phyloP scores from a whole-genome alignment of 64 coral and sea anemone species.

The Orbicella faveolata region DNA sequence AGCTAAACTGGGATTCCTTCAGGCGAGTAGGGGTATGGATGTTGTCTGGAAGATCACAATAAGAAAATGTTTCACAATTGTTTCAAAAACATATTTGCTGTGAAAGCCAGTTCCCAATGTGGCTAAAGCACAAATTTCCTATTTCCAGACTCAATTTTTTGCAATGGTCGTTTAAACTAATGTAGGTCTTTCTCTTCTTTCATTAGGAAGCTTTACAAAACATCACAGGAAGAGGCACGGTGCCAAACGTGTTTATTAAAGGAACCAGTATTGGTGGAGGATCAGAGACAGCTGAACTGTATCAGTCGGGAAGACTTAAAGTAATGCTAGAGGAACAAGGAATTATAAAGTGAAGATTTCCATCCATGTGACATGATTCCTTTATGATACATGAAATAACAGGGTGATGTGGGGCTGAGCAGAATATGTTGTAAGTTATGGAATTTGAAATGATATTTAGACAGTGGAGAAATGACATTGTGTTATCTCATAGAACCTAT shows the following conservation, averaged over 20 bases:
- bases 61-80: too few relatives aligned
- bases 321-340: conserved; percentile 71
- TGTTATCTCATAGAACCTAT: too few relatives aligned
- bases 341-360: conserved; percentile 22
- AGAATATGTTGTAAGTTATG: neutral
- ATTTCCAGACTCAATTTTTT: neutral
- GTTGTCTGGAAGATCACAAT: too few relatives aligned
- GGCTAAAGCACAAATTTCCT: too few relatives aligned
- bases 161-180: neutral
- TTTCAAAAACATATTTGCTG: too few relatives aligned
- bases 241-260: conserved; percentile 89
- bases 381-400: too few relatives aligned
- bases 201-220: conserved; percentile 63
- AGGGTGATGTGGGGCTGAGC: too few relatives aligned
- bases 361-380: neutral
- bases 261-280: conserved; percentile 87
- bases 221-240: conserved; percentile 77
- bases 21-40: too few relatives aligned
- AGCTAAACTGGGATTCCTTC: too few relatives aligned
- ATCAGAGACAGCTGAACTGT: conserved; percentile 78
- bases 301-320: conserved; percentile 66
- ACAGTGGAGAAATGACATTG: too few relatives aligned
- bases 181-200: neutral
- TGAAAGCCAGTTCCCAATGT: too few relatives aligned
- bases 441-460: neutral